Conservation (phyloP, 2,113 vertebrate species). For the Corydoras maculifer region DNA sequence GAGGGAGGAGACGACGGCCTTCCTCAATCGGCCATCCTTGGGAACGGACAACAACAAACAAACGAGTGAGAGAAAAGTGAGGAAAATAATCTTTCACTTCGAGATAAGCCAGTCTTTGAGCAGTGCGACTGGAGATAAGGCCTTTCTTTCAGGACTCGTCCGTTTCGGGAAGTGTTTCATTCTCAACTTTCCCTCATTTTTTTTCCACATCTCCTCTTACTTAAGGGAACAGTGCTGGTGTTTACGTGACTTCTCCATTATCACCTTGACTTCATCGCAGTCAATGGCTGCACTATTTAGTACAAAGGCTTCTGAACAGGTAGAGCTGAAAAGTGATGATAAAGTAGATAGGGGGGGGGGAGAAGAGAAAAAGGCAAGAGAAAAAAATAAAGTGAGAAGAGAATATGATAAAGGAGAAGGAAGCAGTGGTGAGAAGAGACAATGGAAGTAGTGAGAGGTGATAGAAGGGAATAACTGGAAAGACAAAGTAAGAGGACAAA, state of each 20-base stretch:
- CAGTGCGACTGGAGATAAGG: constrained; percentile 9
- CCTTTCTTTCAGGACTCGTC: constrained; percentile 12
- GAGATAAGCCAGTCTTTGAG: constrained; percentile 30
- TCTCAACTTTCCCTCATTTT: constrained; percentile 17
- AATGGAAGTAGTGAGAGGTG: neutral
- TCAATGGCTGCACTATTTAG: constrained; percentile 26
- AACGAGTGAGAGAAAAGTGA: constrained; percentile 14
- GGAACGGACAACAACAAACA: constrained; percentile 27
- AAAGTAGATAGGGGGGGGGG: constrained; percentile 9
- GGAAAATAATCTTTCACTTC: constrained; percentile 14
- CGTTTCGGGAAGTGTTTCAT: constrained; percentile 11
- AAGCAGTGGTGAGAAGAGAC: neutral
- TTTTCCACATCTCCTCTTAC: constrained; percentile 2
- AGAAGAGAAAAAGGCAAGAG: constrained; percentile 34
- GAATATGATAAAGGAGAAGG: too few species aligned
- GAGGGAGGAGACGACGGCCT: constrained; percentile 19
- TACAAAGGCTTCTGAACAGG: neutral
- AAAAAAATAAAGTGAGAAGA: neutral
- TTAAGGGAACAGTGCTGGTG: constrained; percentile 10
- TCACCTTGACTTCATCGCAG: constrained; percentile 8
- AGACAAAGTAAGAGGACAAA: neutral
- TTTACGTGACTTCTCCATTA: neutral
- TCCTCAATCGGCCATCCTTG: constrained; percentile 21
- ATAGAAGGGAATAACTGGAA: neutral
- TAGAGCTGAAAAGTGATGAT: neutral